Evolutionary conservation across 2,888 invertebrate species (phyloP).

Genomic region (Exephanes ischioxanthus): DNA sequence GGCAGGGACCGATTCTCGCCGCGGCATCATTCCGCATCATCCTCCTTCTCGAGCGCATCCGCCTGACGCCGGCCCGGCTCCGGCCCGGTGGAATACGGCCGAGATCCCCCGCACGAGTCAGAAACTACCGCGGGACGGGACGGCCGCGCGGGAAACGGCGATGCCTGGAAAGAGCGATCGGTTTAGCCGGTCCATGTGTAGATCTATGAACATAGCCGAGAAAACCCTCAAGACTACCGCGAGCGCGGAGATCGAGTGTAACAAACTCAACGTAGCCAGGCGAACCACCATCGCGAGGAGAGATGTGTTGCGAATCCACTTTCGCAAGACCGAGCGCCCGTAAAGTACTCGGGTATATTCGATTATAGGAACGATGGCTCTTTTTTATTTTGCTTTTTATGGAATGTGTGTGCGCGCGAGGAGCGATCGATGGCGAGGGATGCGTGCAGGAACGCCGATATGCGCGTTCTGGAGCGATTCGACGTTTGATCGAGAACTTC

Average conservation of each 20-base stretch:
- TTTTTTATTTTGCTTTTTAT: not conserved
- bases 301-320: constrained; percentile 62
- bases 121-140: not conserved
- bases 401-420: not conserved
- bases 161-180: not conserved
- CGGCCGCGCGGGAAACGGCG: not conserved
- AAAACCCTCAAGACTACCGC: constrained; percentile 32
- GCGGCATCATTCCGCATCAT: constrained; percentile 26
- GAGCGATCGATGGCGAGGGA: constrained; percentile 13
- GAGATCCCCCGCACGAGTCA: not conserved
- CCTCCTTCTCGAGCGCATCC: constrained; percentile 29
- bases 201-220: not conserved
- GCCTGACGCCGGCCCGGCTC: constrained; percentile 17
- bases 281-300: constrained; percentile 49
- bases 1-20: constrained; percentile 58
- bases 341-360: constrained; percentile 40
- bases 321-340: constrained; percentile 52
- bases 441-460: constrained; percentile 39
- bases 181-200: not conserved
- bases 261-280: constrained; percentile 9
- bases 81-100: not conserved
- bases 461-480: constrained; percentile 7
- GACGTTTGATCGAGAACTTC: constrained; percentile 64
- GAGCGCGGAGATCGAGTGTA: constrained; percentile 35
- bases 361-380: constrained; percentile 52